Percentiles rank a stretch among this genome's conserved stretches.
These are phyloP conservation scores for Drosophila rhopaloa DNA, from an alignment of 1,140 invertebrate genomes.

Conservation along the genomic window DNA sequence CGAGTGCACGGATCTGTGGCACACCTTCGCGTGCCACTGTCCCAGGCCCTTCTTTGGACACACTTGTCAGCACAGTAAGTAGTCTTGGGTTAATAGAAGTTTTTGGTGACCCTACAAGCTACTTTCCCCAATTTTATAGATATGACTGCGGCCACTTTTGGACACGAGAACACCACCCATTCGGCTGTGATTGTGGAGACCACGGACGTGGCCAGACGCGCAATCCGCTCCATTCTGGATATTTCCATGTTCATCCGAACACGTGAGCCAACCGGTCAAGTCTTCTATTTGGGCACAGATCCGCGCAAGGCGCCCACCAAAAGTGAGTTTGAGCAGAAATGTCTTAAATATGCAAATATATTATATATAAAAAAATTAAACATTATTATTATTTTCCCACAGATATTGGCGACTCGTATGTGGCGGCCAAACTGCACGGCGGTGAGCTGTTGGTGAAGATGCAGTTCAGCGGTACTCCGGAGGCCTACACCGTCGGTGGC, in stretches of 20 bases:
- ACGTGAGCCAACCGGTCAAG: slow-evolving; percentile 91
- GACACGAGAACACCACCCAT: slow-evolving; percentile 91
- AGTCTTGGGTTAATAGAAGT: neutral
- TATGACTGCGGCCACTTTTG: slow-evolving; percentile 95
- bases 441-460: slow-evolving; percentile 92
- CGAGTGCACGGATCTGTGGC: slow-evolving; percentile 95
- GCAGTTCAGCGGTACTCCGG: slow-evolving; percentile 91
- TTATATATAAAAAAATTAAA: neutral
- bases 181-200: slow-evolving; percentile 91
- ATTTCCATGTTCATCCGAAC: slow-evolving; percentile 97
- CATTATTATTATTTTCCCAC: neutral
- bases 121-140: slow-evolving; percentile 84
- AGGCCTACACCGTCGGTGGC: slow-evolving; percentile 92
- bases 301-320: slow-evolving; percentile 79
- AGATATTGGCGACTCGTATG: slow-evolving; percentile 87
- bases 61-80: slow-evolving; percentile 94
- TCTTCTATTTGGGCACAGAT: slow-evolving; percentile 94
- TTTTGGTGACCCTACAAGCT: rapidly evolving
- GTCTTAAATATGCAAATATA: too few species aligned
- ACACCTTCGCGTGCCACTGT: slow-evolving; percentile 93
- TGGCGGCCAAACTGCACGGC: slow-evolving; percentile 90
- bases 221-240: slow-evolving; percentile 92
- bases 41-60: slow-evolving; percentile 93
- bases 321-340: slow-evolving; percentile 45
- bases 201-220: slow-evolving; percentile 87